Conservation (phyloP, 1,140 invertebrate species). For the Drosophila yakuba region DNA sequence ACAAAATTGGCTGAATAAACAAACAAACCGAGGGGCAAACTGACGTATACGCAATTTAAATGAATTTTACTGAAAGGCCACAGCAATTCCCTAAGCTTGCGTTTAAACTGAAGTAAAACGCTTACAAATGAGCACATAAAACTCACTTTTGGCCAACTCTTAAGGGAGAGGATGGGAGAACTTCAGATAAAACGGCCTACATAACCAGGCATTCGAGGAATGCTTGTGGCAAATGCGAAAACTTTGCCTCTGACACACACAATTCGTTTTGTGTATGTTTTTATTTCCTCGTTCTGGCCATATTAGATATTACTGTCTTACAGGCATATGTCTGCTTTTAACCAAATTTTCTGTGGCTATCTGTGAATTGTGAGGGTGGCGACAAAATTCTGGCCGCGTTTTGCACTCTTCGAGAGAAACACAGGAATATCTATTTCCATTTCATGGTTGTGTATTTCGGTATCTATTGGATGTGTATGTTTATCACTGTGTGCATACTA, state of each 20-base stretch:
- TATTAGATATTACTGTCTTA: neutral
- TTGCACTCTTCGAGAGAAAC: slow-evolving; percentile 2
- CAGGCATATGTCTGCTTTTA: slow-evolving; percentile 3
- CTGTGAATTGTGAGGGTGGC: slow-evolving; percentile 24
- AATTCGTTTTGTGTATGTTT: slow-evolving; percentile 3
- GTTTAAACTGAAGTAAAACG: slow-evolving; percentile 46
- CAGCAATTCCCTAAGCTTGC: slow-evolving; percentile 62
- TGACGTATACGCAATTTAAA: slow-evolving; percentile 51
- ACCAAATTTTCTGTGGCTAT: slow-evolving; percentile 2
- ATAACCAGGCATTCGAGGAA: slow-evolving; percentile 1
- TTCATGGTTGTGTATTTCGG: slow-evolving; percentile 20
- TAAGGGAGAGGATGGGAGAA: slow-evolving; percentile 5
- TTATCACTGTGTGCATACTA: slow-evolving; percentile 45
- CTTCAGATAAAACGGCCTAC: slow-evolving; percentile 9
- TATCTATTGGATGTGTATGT: slow-evolving; percentile 12
- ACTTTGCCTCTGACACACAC: slow-evolving; percentile 7
- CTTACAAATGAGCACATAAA: slow-evolving; percentile 58
- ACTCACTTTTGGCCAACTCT: slow-evolving; percentile 34
- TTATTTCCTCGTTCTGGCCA: slow-evolving; percentile 15
- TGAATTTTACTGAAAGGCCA: slow-evolving; percentile 45
- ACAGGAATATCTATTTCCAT: slow-evolving; percentile 33
- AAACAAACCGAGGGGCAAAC: slow-evolving; percentile 22
- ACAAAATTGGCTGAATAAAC: slow-evolving; percentile 43
- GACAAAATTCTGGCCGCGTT: slow-evolving; percentile 35
- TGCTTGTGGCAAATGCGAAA: slow-evolving; percentile 12